Percentiles rank a stretch among this genome's conserved stretches.
Conservation (phyloP, 2,113 vertebrate species). For the Daboia siamensis region DNA sequence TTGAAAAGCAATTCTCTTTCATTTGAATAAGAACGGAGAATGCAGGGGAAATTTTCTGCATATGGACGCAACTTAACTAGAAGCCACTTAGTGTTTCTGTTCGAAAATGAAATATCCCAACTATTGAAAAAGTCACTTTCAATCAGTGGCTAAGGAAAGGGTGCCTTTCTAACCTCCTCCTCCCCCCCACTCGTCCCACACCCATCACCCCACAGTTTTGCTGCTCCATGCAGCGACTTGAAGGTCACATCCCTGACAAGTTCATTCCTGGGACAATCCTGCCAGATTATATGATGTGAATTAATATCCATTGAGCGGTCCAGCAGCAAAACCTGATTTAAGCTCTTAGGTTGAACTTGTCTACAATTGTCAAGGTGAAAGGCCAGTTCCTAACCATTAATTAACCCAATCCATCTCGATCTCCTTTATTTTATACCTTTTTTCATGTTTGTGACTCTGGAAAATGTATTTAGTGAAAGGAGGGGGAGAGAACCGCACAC, state of each 20-base stretch:
- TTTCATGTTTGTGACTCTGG: constrained; percentile 58
- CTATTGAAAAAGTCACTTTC: background rate
- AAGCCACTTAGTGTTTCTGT: background rate
- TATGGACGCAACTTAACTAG: background rate
- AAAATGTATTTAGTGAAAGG: constrained; percentile 61
- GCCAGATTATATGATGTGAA: constrained; percentile 78
- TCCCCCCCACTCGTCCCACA: background rate
- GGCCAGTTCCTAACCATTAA: constrained; percentile 71
- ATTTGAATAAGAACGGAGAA: background rate
- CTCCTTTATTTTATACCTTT: constrained; percentile 72
- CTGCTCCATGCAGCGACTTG: constrained; percentile 49
- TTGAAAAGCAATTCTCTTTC: background rate
- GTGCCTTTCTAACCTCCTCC: constrained; percentile 14
- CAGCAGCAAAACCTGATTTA: constrained; percentile 75
- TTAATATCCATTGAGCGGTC: constrained; percentile 70
- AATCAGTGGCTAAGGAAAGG: constrained; percentile 33
- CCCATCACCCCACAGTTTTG: background rate
- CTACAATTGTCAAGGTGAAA: constrained; percentile 72
- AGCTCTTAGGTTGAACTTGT: constrained; percentile 75
- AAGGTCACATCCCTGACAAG: constrained; percentile 67
- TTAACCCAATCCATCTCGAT: constrained; percentile 76
- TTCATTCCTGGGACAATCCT: constrained; percentile 78
- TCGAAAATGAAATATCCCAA: background rate
- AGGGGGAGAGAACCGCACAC: constrained; percentile 43
- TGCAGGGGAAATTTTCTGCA: background rate